phyloP scores from a whole-genome alignment of 2,797 vertebrate genomes.

The Acipenser transmontanus region DNA sequence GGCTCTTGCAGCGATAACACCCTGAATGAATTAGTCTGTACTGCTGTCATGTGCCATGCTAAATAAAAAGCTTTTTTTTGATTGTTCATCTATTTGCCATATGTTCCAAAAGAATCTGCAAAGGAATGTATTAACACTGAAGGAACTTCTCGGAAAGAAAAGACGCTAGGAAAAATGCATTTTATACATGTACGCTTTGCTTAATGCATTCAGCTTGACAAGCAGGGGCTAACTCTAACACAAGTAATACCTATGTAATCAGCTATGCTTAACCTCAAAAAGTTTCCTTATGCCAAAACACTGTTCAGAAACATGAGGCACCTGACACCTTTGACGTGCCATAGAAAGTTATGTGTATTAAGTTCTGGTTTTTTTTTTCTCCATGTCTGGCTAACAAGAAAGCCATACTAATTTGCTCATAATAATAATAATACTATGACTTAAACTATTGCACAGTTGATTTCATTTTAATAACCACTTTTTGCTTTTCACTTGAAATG shows the following conservation, averaged over 20 bases:
- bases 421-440: neutral
- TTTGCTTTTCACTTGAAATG: neutral
- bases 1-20: constrained; percentile 10
- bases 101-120: constrained; percentile 5
- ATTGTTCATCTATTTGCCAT: neutral
- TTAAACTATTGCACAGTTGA: neutral
- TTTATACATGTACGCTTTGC: no score
- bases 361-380: neutral
- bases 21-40: constrained; percentile 7
- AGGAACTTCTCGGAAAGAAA: neutral
- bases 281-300: neutral
- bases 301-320: neutral
- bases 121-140: neutral
- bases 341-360: neutral
- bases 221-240: no score
- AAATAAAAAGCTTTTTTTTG: neutral
- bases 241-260: neutral
- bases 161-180: no score
- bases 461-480: neutral
- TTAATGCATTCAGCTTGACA: no score
- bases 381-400: neutral
- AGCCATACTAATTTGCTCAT: neutral
- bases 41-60: constrained; percentile 1
- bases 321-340: neutral
- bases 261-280: neutral